Base-by-base conservation (phyloP, 2,113 vertebrate species). In the Osmerus eperlanus region DNA sequence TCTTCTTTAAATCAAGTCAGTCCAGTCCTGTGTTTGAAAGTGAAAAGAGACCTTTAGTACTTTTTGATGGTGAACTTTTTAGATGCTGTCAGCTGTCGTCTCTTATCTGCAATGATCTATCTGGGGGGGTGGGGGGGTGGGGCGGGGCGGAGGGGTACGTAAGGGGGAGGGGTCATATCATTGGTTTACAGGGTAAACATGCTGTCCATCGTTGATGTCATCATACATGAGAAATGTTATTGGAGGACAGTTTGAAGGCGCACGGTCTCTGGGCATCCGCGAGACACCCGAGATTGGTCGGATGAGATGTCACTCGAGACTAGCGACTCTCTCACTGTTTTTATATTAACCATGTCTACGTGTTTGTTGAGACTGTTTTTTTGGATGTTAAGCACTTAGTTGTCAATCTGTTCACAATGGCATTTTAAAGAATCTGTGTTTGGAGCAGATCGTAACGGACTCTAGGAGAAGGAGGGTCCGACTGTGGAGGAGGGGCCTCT, bases 151-250 rank as follows among this genome's bases (percentile, higher is more conserved):
- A n/a, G 75, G 77, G 82, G 81, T 77, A 83, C 71, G 67, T 83
- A 41, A 8, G 73, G 8, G 72, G 66, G 72, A 59, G 23, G 67
- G 63, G 83, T 84, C 81, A 83, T 86, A 83, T 90, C 84, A 81
- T 86, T 90, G 89, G 90, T 92, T 92, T 91, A 91, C 92, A 92
- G 90, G 91, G 90, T 93, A 89, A 86, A 87, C 81, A 78, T 81
- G 78, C 78, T 78, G 80, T 89, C 84, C 55, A 65, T 84, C 81
- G 75, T 81, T 83, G 83, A 83, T 85, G 81, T 87, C 73, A 67
- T 81, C 81, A 80, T 76, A 79, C 82, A 55, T 85, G 76, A 1
- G 19, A 74, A 61, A 68, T 75, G 73, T 77, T 75, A 81, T 72
- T 72, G 21, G 79, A 77, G 69, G 78, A 65, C n/a, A 15, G 73